Percentiles rank a stretch among this genome's conserved stretches.
Evolutionary conservation across 2,797 vertebrate genomes (phyloP).

Genomic region (Babyrousa celebensis): DNA sequence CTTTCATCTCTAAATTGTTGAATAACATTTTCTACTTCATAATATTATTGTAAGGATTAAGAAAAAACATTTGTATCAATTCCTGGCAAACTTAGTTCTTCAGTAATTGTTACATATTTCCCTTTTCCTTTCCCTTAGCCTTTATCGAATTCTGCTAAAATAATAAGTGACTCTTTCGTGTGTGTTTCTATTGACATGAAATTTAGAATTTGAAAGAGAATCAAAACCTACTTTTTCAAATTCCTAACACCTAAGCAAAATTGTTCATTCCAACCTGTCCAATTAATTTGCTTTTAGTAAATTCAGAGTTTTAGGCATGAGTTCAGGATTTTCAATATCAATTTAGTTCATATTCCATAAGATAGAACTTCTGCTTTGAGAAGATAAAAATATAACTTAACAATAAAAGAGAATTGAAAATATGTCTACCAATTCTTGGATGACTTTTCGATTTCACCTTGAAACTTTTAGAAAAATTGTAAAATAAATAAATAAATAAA

Average conservation of each 20-base stretch:
- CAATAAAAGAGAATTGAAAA: conserved; percentile 2
- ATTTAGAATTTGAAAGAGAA: conserved; percentile 7
- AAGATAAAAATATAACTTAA: conserved; percentile 31
- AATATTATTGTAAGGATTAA: neutral
- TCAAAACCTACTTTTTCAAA: neutral
- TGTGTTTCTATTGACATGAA: conserved; percentile 32
- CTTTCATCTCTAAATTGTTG: neutral
- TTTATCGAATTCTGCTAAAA: conserved; percentile 38
- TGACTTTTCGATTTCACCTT: conserved; percentile 37
- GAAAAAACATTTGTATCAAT: neutral
- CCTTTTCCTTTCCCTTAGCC: neutral
- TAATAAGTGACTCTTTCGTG: neutral
- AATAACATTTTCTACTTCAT: neutral
- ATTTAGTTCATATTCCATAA: conserved; percentile 12
- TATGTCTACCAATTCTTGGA: neutral
- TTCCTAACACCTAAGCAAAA: neutral
- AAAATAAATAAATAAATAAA: neutral
- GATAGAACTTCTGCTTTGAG: neutral
- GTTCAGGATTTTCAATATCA: conserved; percentile 33
- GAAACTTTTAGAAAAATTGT: conserved; percentile 18
- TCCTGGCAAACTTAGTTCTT: conserved; percentile 22
- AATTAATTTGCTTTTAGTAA: neutral
- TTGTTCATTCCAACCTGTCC: conserved; percentile 7
- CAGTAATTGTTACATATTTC: neutral
- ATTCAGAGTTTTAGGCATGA: conserved; percentile 29